Evolutionary conservation across 2,797 vertebrate species (phyloP), one percentile per base, ranked within the genome.

Genomic region (Sebastes reedi): DNA sequence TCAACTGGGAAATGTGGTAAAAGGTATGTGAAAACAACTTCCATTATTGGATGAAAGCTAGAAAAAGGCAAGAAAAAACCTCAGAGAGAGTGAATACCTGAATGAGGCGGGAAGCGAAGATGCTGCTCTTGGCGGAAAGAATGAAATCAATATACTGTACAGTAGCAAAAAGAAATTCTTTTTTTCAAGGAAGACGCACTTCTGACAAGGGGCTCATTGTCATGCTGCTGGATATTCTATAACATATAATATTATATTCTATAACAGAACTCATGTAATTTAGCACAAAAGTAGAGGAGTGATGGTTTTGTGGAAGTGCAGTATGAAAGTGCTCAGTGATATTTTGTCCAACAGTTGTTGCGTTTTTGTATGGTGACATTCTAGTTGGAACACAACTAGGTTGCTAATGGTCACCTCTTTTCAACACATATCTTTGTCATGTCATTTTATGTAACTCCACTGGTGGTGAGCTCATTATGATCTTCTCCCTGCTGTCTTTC

Each of bases 1-100:
- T 54, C 50, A 54, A n/a, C 50, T 84, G 79, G 83, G 85, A 81
- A 81, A 87, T 71, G 77, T 79, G 75, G 62, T 86, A 76, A 86
- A 73, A 77, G 72, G 84, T 68, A 80, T 67, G 36, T 78, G 80
- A 85, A 86, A 88, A 78, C 59, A 65, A 73, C 67, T 74, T 83
- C 73, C 68, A 79, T 88, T 80, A 83, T 73, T 71, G 62, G 65
- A 80, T 85, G 61, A 83, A 84, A 84, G 70, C 58, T 9, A 5
- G 27, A 29, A 39, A 80, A 69, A 85, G 59, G 58, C 10, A 25
- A 2, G 25, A 70, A 27, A 77, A 72, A 75, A 27, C 16, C 46
- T 25, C 29, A 0, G 1, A 22, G 32, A 81, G 34, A 82, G 69
- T 77, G 81, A 81, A 76, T 34, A 42, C 68, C 25, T 62, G 65